Evolutionary conservation across 2,797 vertebrate genomes (phyloP).

Genomic region (Petrocephalus schoutedeni): DNA sequence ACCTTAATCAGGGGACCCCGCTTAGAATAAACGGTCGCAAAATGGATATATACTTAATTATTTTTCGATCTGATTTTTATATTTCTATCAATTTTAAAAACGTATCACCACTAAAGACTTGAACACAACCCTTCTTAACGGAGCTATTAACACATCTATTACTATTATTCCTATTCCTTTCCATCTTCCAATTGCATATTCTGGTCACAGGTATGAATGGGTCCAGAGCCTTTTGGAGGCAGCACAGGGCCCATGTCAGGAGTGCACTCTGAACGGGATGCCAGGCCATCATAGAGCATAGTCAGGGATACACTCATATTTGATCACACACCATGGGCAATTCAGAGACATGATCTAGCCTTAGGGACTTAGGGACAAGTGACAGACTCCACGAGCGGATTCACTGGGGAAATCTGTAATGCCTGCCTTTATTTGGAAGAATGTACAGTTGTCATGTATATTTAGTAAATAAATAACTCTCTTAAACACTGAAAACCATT

Average conservation of each 20-base stretch:
- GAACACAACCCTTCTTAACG: no score
- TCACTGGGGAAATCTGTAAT: not conserved
- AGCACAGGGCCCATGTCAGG: no score
- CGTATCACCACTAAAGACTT: no score
- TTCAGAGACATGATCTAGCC: not conserved
- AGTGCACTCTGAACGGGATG: not conserved
- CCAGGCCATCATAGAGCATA: not conserved
- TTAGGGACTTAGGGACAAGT: not conserved
- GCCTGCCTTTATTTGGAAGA: not conserved
- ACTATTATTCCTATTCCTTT: no score
- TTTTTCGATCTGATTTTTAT: no score
- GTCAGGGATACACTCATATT: not conserved
- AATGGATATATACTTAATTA: no score
- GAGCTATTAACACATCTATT: no score
- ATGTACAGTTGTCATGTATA: not conserved
- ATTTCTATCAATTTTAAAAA: no score
- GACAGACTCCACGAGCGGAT: not conserved
- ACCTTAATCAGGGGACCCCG: not conserved
- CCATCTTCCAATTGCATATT: no score
- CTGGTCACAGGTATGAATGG: no score
- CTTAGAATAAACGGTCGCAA: no score
- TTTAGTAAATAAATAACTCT: not conserved
- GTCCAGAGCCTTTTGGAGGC: no score
- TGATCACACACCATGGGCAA: not conserved
- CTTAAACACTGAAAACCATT: not conserved